Conservation (phyloP, 23 tunicate genomes). For the Ciona savignyi region DNA sequence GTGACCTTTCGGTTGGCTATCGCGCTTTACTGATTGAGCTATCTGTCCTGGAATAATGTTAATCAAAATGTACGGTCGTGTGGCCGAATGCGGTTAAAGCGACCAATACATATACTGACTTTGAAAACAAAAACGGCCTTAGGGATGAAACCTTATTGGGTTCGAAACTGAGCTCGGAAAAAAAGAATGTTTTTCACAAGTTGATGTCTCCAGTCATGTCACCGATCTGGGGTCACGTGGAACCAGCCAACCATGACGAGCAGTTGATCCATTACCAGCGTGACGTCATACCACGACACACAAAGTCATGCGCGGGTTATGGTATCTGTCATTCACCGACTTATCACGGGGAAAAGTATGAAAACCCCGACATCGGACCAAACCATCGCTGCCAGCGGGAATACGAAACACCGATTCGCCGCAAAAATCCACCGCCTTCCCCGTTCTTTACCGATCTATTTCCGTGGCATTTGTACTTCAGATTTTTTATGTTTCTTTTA, state of each 20-base stretch:
- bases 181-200: not conserved
- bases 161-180: no score
- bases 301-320: conserved; percentile 4
- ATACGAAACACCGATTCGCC: not conserved
- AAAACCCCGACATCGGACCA: no score
- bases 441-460: not conserved
- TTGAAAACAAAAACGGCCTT: no score
- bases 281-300: not conserved
- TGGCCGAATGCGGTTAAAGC: no score
- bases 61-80: no score
- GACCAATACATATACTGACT: no score
- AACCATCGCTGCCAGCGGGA: no score
- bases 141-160: no score
- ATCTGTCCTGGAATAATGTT: no score
- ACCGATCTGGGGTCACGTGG: conserved; percentile 1
- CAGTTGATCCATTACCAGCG: not conserved
- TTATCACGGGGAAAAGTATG: not conserved
- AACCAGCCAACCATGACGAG: not conserved
- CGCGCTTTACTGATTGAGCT: no score
- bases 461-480: not conserved
- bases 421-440: conserved; percentile 1
- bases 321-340: conserved; percentile 9
- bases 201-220: not conserved
- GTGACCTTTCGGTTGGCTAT: no score
- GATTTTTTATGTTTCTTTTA: not conserved